A percentile compares a stretch with the other conserved stretches of the same genome.
phyloP scores from a whole-genome alignment of 2,113 vertebrate genomes.

The Cettia cetti region DNA sequence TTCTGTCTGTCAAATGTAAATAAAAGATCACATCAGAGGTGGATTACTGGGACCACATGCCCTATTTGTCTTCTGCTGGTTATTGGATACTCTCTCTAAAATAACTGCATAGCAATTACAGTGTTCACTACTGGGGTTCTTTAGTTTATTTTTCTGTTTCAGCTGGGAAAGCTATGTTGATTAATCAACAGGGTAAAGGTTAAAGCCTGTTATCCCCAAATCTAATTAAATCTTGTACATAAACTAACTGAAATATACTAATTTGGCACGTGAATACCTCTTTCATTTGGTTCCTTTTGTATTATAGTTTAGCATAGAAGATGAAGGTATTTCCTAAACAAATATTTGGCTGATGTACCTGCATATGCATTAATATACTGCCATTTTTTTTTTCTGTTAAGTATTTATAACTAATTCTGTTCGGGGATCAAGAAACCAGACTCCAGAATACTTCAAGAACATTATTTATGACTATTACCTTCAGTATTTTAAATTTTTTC shows the following conservation, averaged over 20 bases:
- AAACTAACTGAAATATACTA: neutral
- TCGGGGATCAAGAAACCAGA: neutral
- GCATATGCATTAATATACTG: neutral
- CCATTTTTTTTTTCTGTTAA: neutral
- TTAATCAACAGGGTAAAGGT: too few species aligned
- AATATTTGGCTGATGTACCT: neutral
- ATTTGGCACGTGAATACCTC: neutral
- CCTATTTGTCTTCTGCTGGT: neutral
- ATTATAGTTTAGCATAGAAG: neutral
- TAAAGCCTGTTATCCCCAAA: neutral
- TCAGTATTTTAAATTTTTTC: neutral
- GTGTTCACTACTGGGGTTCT: neutral
- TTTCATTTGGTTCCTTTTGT: neutral
- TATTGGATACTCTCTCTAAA: neutral
- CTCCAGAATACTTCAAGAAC: neutral
- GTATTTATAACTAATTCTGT: neutral
- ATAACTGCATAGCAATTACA: neutral
- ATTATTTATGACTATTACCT: neutral
- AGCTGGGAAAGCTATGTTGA: neutral
- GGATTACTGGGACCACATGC: neutral
- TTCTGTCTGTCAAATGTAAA: neutral
- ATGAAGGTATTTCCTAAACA: neutral
- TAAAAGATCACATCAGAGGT: neutral
- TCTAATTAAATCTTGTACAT: neutral
- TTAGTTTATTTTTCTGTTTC: neutral